These are phyloP conservation scores for Phylloscopus trochilus DNA, from an alignment of 2,113 vertebrate genomes.

Conservation along the genomic window DNA sequence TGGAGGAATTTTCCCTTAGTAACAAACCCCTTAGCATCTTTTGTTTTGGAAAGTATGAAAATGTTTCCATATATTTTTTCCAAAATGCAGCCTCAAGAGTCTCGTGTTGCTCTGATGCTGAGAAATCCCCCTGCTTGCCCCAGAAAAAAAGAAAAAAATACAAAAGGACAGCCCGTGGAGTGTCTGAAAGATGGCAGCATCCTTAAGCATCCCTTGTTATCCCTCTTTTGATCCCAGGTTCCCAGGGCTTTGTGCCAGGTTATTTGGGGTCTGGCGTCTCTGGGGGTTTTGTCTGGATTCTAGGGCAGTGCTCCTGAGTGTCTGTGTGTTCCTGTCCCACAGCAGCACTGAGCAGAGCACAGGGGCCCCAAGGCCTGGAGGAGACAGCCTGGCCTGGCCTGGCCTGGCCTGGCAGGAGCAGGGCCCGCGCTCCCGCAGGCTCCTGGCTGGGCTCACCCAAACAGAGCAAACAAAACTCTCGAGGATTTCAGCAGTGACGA, in stretches of 20 bases:
- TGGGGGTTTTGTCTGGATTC: not conserved
- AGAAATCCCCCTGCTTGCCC: conserved; percentile 10
- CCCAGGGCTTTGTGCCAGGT: conserved; percentile 42
- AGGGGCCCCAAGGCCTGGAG: not conserved
- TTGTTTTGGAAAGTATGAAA: conserved; percentile 59
- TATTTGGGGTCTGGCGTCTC: conserved; percentile 17
- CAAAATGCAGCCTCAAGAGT: conserved; percentile 5
- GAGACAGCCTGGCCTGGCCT: not conserved
- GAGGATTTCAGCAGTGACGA: not conserved
- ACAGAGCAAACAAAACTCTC: not conserved
- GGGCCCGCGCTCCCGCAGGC: not conserved
- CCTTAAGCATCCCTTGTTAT: not conserved
- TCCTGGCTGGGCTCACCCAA: not conserved
- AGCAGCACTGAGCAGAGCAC: not conserved
- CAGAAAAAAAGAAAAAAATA: not conserved
- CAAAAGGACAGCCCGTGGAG: fast-evolving
- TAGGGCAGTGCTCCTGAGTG: not conserved
- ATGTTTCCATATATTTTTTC: conserved; percentile 34
- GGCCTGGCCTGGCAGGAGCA: not conserved
- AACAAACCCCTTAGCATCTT: conserved; percentile 11
- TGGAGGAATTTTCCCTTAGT: not conserved
- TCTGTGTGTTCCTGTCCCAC: not conserved
- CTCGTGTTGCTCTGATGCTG: not conserved
- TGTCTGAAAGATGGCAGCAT: conserved; percentile 28
- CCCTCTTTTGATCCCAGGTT: conserved; percentile 6